Evolutionary conservation across 2,797 vertebrate species (phyloP).

Genomic region (Siniperca undulata): DNA sequence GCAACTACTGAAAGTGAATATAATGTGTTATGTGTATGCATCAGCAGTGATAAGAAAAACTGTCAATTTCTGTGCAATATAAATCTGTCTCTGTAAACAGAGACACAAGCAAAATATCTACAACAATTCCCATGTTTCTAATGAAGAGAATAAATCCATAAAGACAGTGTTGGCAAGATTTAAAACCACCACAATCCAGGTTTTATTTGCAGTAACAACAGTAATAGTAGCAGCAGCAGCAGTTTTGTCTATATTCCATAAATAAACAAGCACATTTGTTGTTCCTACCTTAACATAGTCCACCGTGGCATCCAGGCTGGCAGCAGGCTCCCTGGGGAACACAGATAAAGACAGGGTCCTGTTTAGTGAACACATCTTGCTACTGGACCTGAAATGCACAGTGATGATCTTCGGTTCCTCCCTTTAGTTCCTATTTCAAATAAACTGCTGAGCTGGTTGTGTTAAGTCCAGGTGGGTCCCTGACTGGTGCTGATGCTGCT

Average conservation of each 20-base stretch:
- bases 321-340: constrained; percentile 80
- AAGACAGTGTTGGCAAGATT: neutral
- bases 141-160: neutral
- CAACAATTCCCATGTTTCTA: neutral
- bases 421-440: neutral
- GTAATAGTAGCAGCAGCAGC: neutral
- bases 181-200: neutral
- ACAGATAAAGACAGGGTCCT: constrained; percentile 80
- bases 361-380: constrained; percentile 81
- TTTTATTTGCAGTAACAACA: neutral
- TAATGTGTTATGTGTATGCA: neutral
- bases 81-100: neutral
- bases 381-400: constrained; percentile 6
- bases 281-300: constrained; percentile 83
- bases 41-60: neutral
- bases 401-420: neutral
- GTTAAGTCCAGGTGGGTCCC: constrained; percentile 19
- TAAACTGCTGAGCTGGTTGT: constrained; percentile 18
- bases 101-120: neutral
- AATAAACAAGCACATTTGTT: neutral
- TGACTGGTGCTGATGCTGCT: constrained; percentile 45
- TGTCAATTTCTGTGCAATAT: neutral
- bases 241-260: neutral
- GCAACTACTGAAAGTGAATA: neutral
- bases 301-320: constrained; percentile 69